Base-by-base conservation (phyloP, 2,797 vertebrate genomes). In the Enteromius fasciolatus region DNA sequence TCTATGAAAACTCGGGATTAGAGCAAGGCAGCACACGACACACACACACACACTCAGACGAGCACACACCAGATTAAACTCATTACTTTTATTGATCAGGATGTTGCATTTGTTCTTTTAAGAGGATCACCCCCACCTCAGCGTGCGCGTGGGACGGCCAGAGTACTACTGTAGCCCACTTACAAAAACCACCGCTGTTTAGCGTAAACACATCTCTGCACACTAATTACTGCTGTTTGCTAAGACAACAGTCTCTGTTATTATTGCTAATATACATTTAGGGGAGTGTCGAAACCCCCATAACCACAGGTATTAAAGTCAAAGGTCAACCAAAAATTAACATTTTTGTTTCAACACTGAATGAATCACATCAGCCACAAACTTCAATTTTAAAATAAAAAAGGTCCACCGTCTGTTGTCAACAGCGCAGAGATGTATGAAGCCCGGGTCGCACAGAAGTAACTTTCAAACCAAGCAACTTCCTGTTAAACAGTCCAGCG, bases 41-140 rank as follows among this genome's bases (percentile, higher is more conserved):
- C 57, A 11, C 28, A 28, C 28, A 28, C 28, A 28, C 33, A 69
- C 67, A 69, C 39, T 25, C 46, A 73, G 23, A 33, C 28, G 6
- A 18, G 10, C 69, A 76, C n/a, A 28, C 54, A 25, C 17, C n/a
- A 63, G 57, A 77, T 31, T 12, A 77, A 64, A 63, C 75, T 77
- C 75, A 64, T 64, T 63, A 77, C 39, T 64, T 12, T 44, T 76
- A 76, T 46, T 63, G 75, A 76, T 63, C 39, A 54, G 72, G 54
- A 20, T 76, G 57, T 61, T 18, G 75, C 54, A 46, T 76, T 46
- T 46, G 36, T 46, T 63, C 39, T 28, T 76, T 44, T 17, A 59
- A 36, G 33, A 9, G 25, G 14, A 59, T 41, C 52, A 15, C 52
- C 70, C 46, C 25, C 46, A 33, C 10, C 46, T 28, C 10, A 33